Base-by-base conservation (phyloP, 2,888 invertebrate genomes). In the Sesia apiformis region DNA sequence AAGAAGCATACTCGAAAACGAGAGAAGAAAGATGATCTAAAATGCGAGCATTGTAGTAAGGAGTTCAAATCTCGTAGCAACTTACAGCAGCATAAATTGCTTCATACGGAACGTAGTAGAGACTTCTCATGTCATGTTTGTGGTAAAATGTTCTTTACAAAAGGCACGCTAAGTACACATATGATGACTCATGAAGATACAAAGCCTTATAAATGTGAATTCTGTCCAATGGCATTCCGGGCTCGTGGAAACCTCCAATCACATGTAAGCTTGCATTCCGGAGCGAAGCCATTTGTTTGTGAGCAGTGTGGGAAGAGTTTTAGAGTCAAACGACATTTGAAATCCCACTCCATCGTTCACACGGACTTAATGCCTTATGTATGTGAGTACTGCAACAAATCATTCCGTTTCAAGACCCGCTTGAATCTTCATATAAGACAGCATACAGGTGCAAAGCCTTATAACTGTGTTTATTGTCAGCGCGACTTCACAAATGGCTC, bases 111-210 rank as follows among this genome's bases (percentile, higher is more conserved):
- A 60, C 78, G 86, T 0, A 78, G 76, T 5, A 66, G 84, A 61
- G 78, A 89, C 8, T 89, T 85, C 50, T 79, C 88, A 0, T 89
- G 89, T 57, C 89, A 89, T 52, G 60, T 88, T 0, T 89, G 89
- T 4, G 89, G 89, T 0, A 89, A 89, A 66, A 88, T 86, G 86
- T 89, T 89, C 60, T 89, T 80, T 39, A 88, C 86, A 0, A 88
- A 88, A 70, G 89, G 89, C 0, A 81, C 88, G 0, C 58, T 89
- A 1, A 74, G 81, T 3, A 84, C 84, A 0, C 89, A 89, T 53
- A 83, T 89, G 75, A 65, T 75, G 54, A 85, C 79, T 0, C 89
- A 89, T 43, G 86, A 88, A 46, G 86, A 86, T 0, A 68, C 72
- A 0, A 87, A 83, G 52, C 88, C 83, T 0, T 87, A 67, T 40